Evolutionary conservation across 2,113 vertebrate species (phyloP), one percentile per base, ranked within the genome.

Genomic region (Thermophis baileyi): DNA sequence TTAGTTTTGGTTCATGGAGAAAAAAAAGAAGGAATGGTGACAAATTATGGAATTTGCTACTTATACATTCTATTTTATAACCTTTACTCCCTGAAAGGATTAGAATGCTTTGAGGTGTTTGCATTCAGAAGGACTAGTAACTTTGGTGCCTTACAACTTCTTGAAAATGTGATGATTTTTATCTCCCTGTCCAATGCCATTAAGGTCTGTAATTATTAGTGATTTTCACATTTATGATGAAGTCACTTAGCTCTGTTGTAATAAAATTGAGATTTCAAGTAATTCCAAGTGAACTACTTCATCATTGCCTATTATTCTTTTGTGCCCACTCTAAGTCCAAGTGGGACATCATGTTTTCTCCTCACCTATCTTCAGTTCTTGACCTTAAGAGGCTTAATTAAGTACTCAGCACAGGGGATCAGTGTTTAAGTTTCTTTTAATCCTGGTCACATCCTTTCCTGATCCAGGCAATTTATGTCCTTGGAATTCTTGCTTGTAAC

Each of bases 361-460:
- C 88, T 60, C 93, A 35, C 88, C n/a, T 47, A 88, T 89, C 93
- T 74, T 90, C 89, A 50, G 74, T 49, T 89, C 91, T 81, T 4
- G 0, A 89, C 91, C 92, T 81, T n/a, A 90, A 94, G 63, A 93
- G 1, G 12, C 93, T 97, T 93, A 95, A 89, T 97, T 93, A 95
- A 89, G 74, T 85, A 49, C 35, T 89, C 54, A 92, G 57, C 14
- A 60, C 90, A 91, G 90, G 93, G 89, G 95, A 93, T 95, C 69
- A 18, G 11, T 10, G 46, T 94, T 89, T 60, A 93, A 16, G 4
- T 63, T 89, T 30, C 50, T 0, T 9, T 81, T 96, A 94, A 97
- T 96, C 95, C 90, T 18, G 22, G 81, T 40, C 0, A 0, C 0
- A 0, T 16, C 63, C n/a, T 90, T 92, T 92, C 35, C 3, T 14